These are phyloP conservation scores for Lochmaea capreae DNA, from an alignment of 2,888 invertebrate genomes.

Conservation along the genomic window DNA sequence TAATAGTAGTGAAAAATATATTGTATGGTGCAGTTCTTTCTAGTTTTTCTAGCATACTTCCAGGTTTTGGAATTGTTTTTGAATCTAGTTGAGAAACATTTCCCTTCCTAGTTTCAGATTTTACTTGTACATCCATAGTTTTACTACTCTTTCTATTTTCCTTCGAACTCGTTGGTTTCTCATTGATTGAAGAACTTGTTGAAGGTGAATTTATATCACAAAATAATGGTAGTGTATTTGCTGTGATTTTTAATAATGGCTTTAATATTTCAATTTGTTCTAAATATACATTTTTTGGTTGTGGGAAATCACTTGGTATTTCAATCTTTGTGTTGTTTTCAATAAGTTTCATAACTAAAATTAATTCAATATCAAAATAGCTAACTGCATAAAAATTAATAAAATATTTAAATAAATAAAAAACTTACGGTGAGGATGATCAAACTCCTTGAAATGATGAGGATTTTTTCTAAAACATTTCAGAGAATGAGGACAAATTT, in stretches of 20 bases:
- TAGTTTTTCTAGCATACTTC: conserved; percentile 76
- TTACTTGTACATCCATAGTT: neutral
- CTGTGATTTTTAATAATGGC: conserved; percentile 36
- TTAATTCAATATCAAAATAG: conserved; percentile 15
- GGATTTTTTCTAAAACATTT: conserved; percentile 88
- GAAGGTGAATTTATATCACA: conserved; percentile 1
- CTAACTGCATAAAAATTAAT: neutral
- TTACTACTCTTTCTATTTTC: neutral
- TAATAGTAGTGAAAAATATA: conserved; percentile 80
- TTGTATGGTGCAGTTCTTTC: conserved; percentile 77
- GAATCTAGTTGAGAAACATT: neutral
- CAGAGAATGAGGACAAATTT: conserved; percentile 79
- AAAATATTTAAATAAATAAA: neutral
- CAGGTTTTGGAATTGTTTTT: conserved; percentile 47
- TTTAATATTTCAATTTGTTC: conserved; percentile 73
- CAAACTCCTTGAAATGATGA: conserved; percentile 83
- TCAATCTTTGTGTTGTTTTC: conserved; percentile 65
- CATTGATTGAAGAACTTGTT: conserved; percentile 14
- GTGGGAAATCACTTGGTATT: conserved; percentile 70
- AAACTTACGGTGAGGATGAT: conserved; percentile 82
- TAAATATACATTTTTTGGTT: conserved; percentile 68
- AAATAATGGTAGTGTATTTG: neutral
- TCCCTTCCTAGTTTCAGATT: neutral
- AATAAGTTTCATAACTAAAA: conserved; percentile 75
- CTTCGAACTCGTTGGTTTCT: neutral